Base-by-base conservation (phyloP, 2,888 invertebrate genomes). In the Tridacna gigas region DNA sequence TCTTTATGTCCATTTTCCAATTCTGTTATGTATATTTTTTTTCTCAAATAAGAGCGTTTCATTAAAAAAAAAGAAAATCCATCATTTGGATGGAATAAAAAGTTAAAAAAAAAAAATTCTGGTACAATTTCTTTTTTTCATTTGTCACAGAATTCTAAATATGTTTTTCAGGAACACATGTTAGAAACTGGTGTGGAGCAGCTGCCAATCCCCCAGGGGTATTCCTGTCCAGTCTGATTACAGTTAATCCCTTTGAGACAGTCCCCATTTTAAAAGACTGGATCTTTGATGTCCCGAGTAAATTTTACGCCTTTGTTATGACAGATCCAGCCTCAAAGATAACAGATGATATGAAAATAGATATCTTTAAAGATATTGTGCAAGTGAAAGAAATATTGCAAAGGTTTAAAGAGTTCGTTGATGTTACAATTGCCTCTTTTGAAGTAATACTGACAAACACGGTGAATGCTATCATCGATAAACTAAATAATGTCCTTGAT, bases 161-260 rank as follows among this genome's bases (percentile, higher is more conserved):
- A n/a, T n/a, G n/a, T 18, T 12, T 74, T 77, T 51, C 37, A 89
- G 89, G 89, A 20, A 56, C 20, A 26, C 26, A 65, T 0, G 25
- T 47, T 15, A 80, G 87, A 37, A 26, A 73, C n/a, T 83, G 83
- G 87, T 89, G 89, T 77, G 89, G 88, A 20, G 61, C 75, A 48
- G 37, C 48, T 69, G 80, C 88, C 11, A 88, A 88, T 74, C 88
- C 89, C 0, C 80, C 88, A 12, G 89, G 89, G 25, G 45, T 86
- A 20, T 89, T 87, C 63, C 7, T 83, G 0, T 80, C 86, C 0
- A 69, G 74, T 22, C 26, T 77, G n/a, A 25, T 88, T 0, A 51
- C 76, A 13, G 47, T 84, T 18, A 88, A 86, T 65, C 84, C 84
- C 20, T 87, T 89, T 73, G 25, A 56, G 18, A 77, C 77, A 45